Evolutionary conservation across 2,113 vertebrate genomes (phyloP).

Genomic region (Quiscalus mexicanus): DNA sequence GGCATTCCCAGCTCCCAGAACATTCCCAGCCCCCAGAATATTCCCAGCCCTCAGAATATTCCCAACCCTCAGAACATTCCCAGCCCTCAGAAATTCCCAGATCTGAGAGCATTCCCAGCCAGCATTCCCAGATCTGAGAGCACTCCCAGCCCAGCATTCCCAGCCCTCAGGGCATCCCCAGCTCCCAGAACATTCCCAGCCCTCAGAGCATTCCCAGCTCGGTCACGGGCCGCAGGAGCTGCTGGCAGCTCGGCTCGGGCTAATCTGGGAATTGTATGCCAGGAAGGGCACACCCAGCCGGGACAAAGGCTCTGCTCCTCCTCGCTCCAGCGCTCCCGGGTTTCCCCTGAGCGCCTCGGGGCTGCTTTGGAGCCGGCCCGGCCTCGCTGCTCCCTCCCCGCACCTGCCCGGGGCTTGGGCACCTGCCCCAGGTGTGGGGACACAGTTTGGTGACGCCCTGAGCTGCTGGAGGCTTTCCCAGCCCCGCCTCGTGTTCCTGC

Average conservation of each 20-base stretch:
- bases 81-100: not conserved
- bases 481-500: rapidly evolving
- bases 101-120: too few species aligned
- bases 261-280: constrained; percentile 73
- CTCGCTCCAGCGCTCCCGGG: not conserved
- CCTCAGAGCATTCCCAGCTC: not conserved
- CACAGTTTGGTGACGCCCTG: rapidly evolving
- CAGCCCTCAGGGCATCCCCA: too few species aligned
- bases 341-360: not conserved
- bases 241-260: constrained; percentile 36
- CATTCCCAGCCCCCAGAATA: not conserved
- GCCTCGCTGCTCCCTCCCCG: not conserved
- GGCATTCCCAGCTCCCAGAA: not conserved
- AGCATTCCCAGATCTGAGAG: too few species aligned
- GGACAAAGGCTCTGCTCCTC: constrained; percentile 1
- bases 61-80: too few species aligned
- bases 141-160: not conserved
- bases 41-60: not conserved
- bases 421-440: not conserved
- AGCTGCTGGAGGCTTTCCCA: not conserved
- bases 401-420: not conserved
- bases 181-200: not conserved
- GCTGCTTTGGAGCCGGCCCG: not conserved
- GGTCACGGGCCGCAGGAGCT: not conserved
- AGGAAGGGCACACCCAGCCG: constrained; percentile 66